These are phyloP conservation scores for Nothocercus julius DNA, from an alignment of 2,113 vertebrate species.

Conservation along the genomic window DNA sequence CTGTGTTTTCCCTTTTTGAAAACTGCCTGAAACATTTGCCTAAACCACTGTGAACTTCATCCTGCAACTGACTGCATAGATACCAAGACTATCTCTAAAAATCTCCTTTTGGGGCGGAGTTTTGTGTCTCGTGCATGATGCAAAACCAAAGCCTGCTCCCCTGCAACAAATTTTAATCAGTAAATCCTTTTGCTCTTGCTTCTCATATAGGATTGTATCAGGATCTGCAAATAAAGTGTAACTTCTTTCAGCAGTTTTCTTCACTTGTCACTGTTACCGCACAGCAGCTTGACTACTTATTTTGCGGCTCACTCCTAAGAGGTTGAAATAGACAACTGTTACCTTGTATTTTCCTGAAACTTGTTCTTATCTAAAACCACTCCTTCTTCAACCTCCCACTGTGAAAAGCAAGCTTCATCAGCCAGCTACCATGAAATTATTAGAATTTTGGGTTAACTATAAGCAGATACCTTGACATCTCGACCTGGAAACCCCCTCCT, in stretches of 20 bases:
- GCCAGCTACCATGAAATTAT: background rate
- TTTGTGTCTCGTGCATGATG: rapidly evolving
- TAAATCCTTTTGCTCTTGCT: background rate
- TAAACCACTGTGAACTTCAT: background rate
- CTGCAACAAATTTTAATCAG: background rate
- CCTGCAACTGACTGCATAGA: background rate
- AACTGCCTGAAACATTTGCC: background rate
- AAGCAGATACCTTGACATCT: background rate
- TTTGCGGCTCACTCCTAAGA: slow-evolving; percentile 34
- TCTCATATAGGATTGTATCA: background rate
- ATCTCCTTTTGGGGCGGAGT: background rate
- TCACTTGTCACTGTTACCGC: background rate
- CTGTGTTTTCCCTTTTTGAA: background rate
- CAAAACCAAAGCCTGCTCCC: background rate
- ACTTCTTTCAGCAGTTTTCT: slow-evolving; percentile 29
- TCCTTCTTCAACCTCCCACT: background rate
- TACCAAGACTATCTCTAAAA: background rate
- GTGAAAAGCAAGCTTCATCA: slow-evolving; percentile 16
- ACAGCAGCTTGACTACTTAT: slow-evolving; percentile 53
- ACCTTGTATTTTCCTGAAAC: slow-evolving; percentile 1
- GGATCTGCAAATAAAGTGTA: background rate
- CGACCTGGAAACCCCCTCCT: background rate
- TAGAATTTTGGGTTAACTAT: background rate
- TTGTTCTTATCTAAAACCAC: slow-evolving; percentile 8
- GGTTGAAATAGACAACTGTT: slow-evolving; percentile 33